Evolutionary conservation across 2,888 invertebrate species (phyloP).

Genomic region (Odontomyia ornata): DNA sequence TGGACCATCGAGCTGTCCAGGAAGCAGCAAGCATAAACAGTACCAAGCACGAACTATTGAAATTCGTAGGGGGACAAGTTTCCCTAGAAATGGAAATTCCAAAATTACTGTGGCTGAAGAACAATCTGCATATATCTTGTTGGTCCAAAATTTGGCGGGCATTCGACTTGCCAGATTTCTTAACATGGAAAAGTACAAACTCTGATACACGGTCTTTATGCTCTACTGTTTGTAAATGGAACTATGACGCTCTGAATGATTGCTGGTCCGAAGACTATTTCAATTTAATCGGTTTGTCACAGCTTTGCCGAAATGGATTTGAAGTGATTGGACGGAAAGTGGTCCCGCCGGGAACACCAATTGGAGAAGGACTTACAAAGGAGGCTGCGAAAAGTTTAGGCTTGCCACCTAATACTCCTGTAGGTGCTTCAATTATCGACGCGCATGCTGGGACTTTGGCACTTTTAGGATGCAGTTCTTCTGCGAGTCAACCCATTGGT

Average conservation of each 20-base stretch:
- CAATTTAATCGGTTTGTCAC: conserved; percentile 75
- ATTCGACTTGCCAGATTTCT: conserved; percentile 92
- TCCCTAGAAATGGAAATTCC: conserved; percentile 98
- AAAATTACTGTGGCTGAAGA: conserved; percentile 92
- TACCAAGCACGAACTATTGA: conserved; percentile 77
- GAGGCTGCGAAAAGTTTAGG: conserved; percentile 76
- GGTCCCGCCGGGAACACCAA: conserved; percentile 75
- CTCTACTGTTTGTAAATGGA: conserved; percentile 95
- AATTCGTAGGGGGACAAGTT: conserved; percentile 89
- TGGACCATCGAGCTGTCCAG: conserved; percentile 86
- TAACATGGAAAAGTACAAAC: conserved; percentile 92
- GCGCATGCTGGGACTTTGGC: conserved; percentile 95
- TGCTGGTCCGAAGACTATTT: conserved; percentile 82
- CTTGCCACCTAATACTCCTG: conserved; percentile 76
- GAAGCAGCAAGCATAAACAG: conserved; percentile 85
- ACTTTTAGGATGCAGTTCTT: conserved; percentile 75
- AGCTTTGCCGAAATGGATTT: conserved; percentile 74
- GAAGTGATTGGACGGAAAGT: conserved; percentile 75
- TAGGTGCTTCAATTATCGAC: conserved; percentile 91
- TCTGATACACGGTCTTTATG: conserved; percentile 84
- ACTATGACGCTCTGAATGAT: conserved; percentile 75
- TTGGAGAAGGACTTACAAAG: conserved; percentile 72
- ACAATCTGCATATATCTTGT: conserved; percentile 69
- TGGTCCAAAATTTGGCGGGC: conserved; percentile 79
- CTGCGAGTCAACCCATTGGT: conserved; percentile 59